A percentile compares a stretch with the other conserved stretches of the same genome.
Evolutionary conservation across 1,140 invertebrate genomes (phyloP).

Genomic region (Papilio aristodemus): DNA sequence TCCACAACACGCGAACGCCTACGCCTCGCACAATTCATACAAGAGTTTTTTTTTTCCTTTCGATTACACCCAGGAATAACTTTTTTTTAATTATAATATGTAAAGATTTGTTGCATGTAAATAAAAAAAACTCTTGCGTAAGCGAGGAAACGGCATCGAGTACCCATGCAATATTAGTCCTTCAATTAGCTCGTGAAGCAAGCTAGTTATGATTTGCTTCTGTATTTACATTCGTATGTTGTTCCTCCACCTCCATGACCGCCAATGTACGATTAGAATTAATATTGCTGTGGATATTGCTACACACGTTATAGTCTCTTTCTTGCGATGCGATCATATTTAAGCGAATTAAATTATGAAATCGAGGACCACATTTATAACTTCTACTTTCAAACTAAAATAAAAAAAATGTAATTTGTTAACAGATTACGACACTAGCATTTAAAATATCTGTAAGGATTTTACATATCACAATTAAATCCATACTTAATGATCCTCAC

Average conservation of each 20-base stretch:
- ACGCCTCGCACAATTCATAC: constrained; percentile 28
- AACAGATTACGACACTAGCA: no score
- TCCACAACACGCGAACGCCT: constrained; percentile 33
- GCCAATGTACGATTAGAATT: constrained; percentile 40
- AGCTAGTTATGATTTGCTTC: constrained; percentile 44
- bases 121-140: constrained; percentile 40
- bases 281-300: constrained; percentile 75
- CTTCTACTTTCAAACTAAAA: not conserved
- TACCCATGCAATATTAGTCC: constrained; percentile 78
- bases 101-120: no score
- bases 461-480: no score
- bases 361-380: constrained; percentile 53
- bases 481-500: no score
- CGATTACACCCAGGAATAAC: not conserved
- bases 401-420: no score
- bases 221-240: constrained; percentile 45
- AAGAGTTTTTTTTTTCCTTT: constrained; percentile 23
- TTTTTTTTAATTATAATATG: not conserved
- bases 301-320: constrained; percentile 46
- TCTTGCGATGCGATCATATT: constrained; percentile 60
- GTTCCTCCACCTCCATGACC: constrained; percentile 64
- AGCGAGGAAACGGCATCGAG: constrained; percentile 46
- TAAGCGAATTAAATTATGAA: constrained; percentile 53
- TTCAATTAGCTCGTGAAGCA: constrained; percentile 46
- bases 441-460: no score